A percentile compares a stretch with the other conserved stretches of the same genome.
These are phyloP conservation scores for Hippolais icterina DNA, from an alignment of 2,113 vertebrate species.

Conservation along the genomic window DNA sequence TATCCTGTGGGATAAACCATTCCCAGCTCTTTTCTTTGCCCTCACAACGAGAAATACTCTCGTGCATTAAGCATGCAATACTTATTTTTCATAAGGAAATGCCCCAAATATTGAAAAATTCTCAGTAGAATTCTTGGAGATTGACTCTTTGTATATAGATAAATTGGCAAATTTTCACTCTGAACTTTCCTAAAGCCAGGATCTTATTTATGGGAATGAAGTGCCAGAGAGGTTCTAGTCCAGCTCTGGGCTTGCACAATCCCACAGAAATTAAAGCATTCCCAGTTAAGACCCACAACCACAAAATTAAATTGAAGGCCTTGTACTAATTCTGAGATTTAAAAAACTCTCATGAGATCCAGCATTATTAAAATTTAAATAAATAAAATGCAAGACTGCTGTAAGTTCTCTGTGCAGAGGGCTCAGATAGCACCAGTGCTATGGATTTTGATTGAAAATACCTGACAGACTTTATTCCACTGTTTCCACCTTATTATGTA, in stretches of 20 bases:
- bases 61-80: background rate
- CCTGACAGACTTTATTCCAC: background rate
- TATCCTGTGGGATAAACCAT: background rate
- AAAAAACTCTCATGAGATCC: background rate
- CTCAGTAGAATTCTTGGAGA: background rate
- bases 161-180: background rate
- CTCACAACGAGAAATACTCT: background rate
- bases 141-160: background rate
- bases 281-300: background rate
- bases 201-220: background rate
- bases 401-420: background rate
- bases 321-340: background rate
- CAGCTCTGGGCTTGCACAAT: background rate
- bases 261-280: background rate
- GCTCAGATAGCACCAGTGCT: background rate
- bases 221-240: background rate
- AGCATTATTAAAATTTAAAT: background rate
- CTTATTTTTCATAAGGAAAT: background rate
- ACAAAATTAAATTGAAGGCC: background rate
- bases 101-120: background rate
- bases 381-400: background rate
- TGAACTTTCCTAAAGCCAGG: background rate
- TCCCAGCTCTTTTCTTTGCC: background rate
- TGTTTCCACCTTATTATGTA: background rate
- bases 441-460: background rate